phyloP scores from a whole-genome alignment of 1,140 invertebrate species.

The Polyergus mexicanus region DNA sequence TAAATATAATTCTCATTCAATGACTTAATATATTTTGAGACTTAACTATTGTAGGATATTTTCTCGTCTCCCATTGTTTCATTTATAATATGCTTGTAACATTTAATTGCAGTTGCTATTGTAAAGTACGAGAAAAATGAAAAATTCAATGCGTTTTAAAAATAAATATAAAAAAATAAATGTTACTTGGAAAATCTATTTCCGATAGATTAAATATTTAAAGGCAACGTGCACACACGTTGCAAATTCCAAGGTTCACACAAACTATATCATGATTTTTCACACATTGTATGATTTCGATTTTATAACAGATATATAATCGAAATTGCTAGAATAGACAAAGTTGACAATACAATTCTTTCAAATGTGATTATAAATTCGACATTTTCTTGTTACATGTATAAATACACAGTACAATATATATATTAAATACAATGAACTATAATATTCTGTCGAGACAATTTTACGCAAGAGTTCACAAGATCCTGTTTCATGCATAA shows the following conservation, averaged over 20 bases:
- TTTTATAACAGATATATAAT: conserved; percentile 18
- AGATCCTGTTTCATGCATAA: conserved; percentile 11
- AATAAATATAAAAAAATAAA: not conserved
- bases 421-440: not conserved
- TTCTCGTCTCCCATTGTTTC: not conserved
- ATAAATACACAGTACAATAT: conserved; percentile 3
- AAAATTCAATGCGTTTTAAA: not conserved
- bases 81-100: not conserved
- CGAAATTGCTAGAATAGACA: not conserved
- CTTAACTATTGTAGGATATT: not conserved
- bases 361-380: not conserved
- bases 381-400: not conserved
- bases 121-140: not conserved
- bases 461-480: conserved; percentile 15
- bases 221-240: not conserved
- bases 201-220: conserved; percentile 17
- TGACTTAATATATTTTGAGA: conserved; percentile 23
- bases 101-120: not conserved
- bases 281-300: not conserved
- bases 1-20: not conserved
- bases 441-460: conserved; percentile 2
- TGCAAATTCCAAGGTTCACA: too few species aligned
- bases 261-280: not conserved
- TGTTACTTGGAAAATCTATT: not conserved
- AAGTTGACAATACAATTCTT: conserved; percentile 20